Base-by-base conservation (phyloP, 2,113 vertebrate species). In the Carassius auratus region DNA sequence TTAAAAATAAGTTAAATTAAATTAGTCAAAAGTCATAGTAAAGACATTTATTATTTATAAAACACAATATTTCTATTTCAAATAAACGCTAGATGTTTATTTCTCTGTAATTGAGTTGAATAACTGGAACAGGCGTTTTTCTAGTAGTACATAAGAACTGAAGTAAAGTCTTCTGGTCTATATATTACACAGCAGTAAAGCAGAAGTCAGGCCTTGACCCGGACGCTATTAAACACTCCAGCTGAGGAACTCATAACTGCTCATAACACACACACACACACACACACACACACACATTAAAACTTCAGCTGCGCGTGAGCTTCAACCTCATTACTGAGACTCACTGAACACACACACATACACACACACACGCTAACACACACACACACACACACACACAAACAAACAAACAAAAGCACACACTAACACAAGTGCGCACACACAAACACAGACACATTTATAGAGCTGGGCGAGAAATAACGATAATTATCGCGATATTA, bases 311-410 rank as follows among this genome's bases (percentile, higher is more conserved):
- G 26, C 52, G 85, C 23, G 21, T 73, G 84, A 80, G 71, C 73
- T 87, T 79, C 71, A 68, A 77, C 85, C 71, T 87, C 81, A 87
- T 83, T 87, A 85, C 83, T 59, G 76, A 48, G 50, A 52, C 13
- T 15, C 50, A 45, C 8, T 42, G 38, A 8, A 42, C 38, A 1
- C 7, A 8, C 38, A 8, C 38, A 42, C 8, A 9, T 1, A 45
- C 42, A 45, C 8, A 10, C 8, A 10, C n/a, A n/a, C n/a, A n/a
- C n/a, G n/a, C n/a, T n/a, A n/a, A n/a, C n/a, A n/a, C n/a, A n/a
- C 42, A 45, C 7, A 8, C 42, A 45, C 42, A 8, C 42, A 45
- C 42, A 8, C 42, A 8, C 42, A 45, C 42, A 45, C 42, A 45
- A 8, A 8, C 7, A 8, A 1, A 42, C 42, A 8, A 36, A 42